These are phyloP conservation scores for Serranus cabrilla DNA, from an alignment of 2,797 vertebrate genomes.

Conservation along the genomic window DNA sequence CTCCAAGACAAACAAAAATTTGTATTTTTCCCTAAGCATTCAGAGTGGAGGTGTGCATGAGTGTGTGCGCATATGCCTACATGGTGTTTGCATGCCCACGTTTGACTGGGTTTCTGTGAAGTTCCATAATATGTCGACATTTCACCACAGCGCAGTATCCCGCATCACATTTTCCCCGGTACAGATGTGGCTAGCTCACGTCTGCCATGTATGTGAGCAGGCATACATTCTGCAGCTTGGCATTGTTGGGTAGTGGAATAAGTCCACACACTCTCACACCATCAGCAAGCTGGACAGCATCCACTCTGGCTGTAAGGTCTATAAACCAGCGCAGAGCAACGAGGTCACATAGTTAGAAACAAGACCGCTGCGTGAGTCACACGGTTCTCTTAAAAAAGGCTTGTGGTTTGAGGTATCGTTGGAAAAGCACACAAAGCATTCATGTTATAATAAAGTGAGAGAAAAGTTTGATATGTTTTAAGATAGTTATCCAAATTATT, in stretches of 20 bases:
- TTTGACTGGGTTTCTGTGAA: slow-evolving; percentile 51
- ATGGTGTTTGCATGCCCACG: slow-evolving; percentile 50
- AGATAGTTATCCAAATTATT: slow-evolving; percentile 34
- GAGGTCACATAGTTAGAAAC: slow-evolving; percentile 67
- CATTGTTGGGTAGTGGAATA: slow-evolving; percentile 65
- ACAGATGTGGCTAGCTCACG: slow-evolving; percentile 63
- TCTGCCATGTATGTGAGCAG: slow-evolving; percentile 73
- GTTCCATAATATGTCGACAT: slow-evolving; percentile 59
- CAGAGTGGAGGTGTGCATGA: slow-evolving; percentile 38
- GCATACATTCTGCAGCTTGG: slow-evolving; percentile 66
- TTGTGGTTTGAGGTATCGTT: slow-evolving; percentile 41
- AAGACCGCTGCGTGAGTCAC: slow-evolving; percentile 58
- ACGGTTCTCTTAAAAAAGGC: slow-evolving; percentile 44
- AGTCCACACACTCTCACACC: slow-evolving; percentile 47
- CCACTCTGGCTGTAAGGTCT: slow-evolving; percentile 63
- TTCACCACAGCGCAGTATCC: slow-evolving; percentile 44
- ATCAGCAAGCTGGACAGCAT: slow-evolving; percentile 65
- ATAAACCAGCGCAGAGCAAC: slow-evolving; percentile 64
- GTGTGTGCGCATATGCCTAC: slow-evolving; percentile 58
- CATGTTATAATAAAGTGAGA: slow-evolving; percentile 23
- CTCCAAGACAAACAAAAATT: slow-evolving; percentile 77
- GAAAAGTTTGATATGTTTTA: slow-evolving; percentile 34
- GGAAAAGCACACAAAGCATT: slow-evolving; percentile 35
- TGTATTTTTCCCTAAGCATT: slow-evolving; percentile 74
- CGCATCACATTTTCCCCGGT: slow-evolving; percentile 79